phyloP scores from a whole-genome alignment of 1,140 invertebrate genomes.

The Euura saliciscinereae region DNA sequence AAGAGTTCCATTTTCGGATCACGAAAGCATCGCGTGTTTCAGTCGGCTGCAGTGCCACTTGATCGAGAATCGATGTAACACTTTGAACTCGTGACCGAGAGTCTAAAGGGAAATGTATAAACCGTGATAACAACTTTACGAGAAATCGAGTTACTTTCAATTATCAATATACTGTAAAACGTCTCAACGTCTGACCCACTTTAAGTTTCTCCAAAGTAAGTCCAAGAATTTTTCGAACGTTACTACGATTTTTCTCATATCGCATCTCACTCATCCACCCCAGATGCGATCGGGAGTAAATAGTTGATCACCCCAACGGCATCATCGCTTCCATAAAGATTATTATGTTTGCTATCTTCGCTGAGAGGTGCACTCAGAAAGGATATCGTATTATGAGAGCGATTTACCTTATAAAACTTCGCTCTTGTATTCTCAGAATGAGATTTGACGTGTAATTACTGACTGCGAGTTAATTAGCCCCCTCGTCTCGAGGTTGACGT shows the following conservation, averaged over 20 bases:
- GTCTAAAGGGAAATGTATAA: background rate
- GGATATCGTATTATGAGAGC: too few species aligned
- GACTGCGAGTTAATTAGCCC: too few species aligned
- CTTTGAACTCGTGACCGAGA: background rate
- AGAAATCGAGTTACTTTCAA: background rate
- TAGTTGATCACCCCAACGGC: background rate
- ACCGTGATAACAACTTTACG: background rate
- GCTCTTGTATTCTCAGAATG: too few species aligned
- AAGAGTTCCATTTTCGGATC: background rate
- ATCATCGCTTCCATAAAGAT: background rate
- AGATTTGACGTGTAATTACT: too few species aligned
- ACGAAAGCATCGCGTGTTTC: background rate
- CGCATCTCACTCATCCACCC: background rate
- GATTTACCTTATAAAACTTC: too few species aligned
- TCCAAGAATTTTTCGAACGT: too few species aligned
- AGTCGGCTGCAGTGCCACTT: background rate
- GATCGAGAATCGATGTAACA: background rate
- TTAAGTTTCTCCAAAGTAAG: background rate
- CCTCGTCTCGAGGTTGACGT: too few species aligned
- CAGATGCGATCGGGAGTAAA: background rate
- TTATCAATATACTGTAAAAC: background rate
- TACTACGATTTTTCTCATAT: too few species aligned
- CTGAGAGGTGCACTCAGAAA: background rate
- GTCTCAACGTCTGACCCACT: slow-evolving; percentile 1
- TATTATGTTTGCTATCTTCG: slow-evolving; percentile 7